Evolutionary conservation across 2,888 invertebrate species (phyloP), one percentile per base, ranked within the genome.

Genomic region (Idaea biselata): DNA sequence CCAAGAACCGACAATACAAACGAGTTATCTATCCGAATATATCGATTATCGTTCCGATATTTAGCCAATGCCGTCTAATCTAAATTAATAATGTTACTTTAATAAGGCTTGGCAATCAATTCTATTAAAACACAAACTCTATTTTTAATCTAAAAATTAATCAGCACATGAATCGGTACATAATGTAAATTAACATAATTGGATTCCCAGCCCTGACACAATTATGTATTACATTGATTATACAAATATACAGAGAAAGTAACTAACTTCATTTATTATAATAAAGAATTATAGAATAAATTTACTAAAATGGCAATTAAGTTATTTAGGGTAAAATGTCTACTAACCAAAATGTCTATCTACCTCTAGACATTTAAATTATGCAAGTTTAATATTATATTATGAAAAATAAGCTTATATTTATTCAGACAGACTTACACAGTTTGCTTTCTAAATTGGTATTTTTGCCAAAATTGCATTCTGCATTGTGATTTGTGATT

Each of bases 381-480:
- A 25, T 25, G 25, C 25, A 25, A 25, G 25, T 25, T 3, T 3
- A 25, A 25, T 25, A 25, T 3, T 25, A 25, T 25, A 25, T 25
- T 14, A 11, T 44, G 7, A 44, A 44, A 44, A 44, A 11, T 44
- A 44, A 44, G 44, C 1, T 14, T 8, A 44, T 44, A 44, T 44
- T 44, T 44, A 44, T 44, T 44, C 44, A n/a, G n/a, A 25, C 25
- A 25, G 25, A 25, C 1, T 25, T 25, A 25, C 25, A 44, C 7
- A 56, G 17, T 17, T 18, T 16, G 18, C 67, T 68, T 68, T 68
- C 67, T 68, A 65, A 63, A 61, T 60, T 67, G 63, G 64, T 54
- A 58, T 62, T 67, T 70, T 70, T 67, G 60, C 60, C 62, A 67
- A 70, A 65, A 68, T 60, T 66, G 64, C 66, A 70, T 63, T 65